Evolutionary conservation across 2,888 invertebrate species (phyloP), one percentile per base, ranked within the genome.

Genomic region (Sympetrum striolatum): DNA sequence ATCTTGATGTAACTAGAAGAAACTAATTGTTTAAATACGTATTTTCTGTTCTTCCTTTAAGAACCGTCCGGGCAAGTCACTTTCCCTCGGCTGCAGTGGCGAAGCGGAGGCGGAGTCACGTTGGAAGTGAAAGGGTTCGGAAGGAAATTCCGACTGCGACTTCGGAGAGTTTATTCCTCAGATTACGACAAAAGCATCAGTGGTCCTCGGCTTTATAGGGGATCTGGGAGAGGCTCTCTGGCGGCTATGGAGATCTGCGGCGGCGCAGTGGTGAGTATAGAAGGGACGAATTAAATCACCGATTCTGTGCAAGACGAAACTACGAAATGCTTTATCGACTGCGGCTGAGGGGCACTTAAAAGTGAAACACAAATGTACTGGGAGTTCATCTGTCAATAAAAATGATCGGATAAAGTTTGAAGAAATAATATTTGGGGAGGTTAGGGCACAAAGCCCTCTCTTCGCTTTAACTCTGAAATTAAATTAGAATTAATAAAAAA

Each of bases 51-150:
- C 48, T 48, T n/a, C 48, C 44, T 53, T 53, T 31, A 58, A 82
- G 82, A 35, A 31, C 22, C 58, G 1, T 18, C 82, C 0, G 58
- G 58, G 0, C 86, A 86, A 37, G 60, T 64, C 31, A 60, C 37
- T 22, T 86, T 86, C 37, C 86, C 86, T 58, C 86, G 60, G n/a
- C 37, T 86, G 60, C n/a, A n/a, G 4, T 86, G 86, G 86, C 86
- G 86, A 10, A 82, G 82, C 22, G 64, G 60, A 8, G 86, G 86
- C 12, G 86, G 60, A 12, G 86, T 60, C n/a, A 60, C 60, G 3
- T n/a, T 86, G 25, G 86, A 86, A n/a, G 86, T 86, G 37, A 86
- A 86, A 60, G 86, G 60, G 6, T 86, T 86, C 53, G 86, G 86
- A n/a, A 60, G 60, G 60, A 86, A 86, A 60, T 86, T 86, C 86